phyloP scores from a whole-genome alignment of 2,888 invertebrate genomes.

The Hydroisotoma schaefferi region DNA sequence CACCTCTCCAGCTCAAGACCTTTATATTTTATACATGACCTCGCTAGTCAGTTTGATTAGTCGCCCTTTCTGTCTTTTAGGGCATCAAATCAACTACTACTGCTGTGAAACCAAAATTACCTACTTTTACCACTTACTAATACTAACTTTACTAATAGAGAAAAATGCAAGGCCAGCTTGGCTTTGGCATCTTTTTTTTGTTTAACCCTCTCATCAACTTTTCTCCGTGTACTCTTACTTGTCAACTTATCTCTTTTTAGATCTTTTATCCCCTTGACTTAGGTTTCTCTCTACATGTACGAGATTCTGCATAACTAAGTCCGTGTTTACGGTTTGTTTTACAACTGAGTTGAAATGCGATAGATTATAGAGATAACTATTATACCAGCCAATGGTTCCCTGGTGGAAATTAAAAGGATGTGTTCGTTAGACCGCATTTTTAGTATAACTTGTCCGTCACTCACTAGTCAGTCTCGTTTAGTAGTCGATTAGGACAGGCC shows the following conservation, averaged over 20 bases:
- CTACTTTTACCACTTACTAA: too few relatives aligned
- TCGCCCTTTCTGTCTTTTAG: not conserved
- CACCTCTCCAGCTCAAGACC: conserved; percentile 2
- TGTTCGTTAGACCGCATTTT: too few relatives aligned
- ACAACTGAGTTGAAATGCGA: not conserved
- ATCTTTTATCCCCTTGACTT: too few relatives aligned
- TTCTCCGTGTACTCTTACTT: not conserved
- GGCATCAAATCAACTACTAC: not conserved
- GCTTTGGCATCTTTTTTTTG: conserved; percentile 5
- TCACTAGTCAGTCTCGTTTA: too few relatives aligned
- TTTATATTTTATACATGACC: not conserved
- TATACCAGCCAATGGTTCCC: too few relatives aligned
- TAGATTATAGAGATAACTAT: not conserved
- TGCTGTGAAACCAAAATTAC: too few relatives aligned
- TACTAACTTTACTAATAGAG: too few relatives aligned
- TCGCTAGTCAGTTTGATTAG: conserved; percentile 3
- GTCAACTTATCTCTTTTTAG: conserved; percentile 1
- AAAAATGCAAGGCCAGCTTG: too few relatives aligned
- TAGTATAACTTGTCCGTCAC: too few relatives aligned
- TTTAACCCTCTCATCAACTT: conserved; percentile 3
- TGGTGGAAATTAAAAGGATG: too few relatives aligned
- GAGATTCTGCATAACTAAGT: not conserved
- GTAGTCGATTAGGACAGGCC: too few relatives aligned
- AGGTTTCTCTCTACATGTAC: too few relatives aligned
- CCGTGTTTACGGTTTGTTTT: not conserved